Conservation (phyloP, 2,113 vertebrate species). For the Rhynchopsitta pachyrhyncha region DNA sequence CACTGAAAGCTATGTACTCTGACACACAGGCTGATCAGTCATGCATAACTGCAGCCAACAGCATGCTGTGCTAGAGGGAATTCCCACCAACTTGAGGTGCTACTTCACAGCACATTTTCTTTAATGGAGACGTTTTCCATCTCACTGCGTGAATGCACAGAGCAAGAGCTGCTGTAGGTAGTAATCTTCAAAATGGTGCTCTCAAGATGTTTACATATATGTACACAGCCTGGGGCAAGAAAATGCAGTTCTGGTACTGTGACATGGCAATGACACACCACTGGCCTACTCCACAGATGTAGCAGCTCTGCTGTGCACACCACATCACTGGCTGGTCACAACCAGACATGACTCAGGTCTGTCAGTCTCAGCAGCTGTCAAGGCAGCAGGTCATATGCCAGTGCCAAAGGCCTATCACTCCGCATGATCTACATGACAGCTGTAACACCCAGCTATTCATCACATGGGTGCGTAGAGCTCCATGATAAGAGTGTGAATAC, state of each 20-base stretch:
- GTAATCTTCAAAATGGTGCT: background rate
- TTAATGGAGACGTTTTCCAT: background rate
- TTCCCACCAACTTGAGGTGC: background rate
- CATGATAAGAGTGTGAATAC: background rate
- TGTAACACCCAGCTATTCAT: background rate
- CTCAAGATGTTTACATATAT: background rate
- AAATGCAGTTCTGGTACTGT: background rate
- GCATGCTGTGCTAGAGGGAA: background rate
- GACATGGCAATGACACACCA: background rate
- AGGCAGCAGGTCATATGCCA: background rate
- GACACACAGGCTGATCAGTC: background rate
- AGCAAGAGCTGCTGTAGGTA: background rate
- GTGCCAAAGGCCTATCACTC: background rate
- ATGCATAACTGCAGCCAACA: background rate
- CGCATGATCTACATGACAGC: background rate
- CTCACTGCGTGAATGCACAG: background rate
- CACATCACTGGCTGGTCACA: background rate
- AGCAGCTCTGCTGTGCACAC: background rate
- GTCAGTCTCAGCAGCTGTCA: background rate
- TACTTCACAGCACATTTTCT: background rate
- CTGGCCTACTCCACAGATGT: background rate
- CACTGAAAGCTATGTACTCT: background rate
- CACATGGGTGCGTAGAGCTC: background rate
- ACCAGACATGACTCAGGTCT: background rate
- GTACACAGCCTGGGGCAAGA: background rate